These are phyloP conservation scores for Neoniphon sammara DNA, from an alignment of 2,797 vertebrate species.

Conservation along the genomic window DNA sequence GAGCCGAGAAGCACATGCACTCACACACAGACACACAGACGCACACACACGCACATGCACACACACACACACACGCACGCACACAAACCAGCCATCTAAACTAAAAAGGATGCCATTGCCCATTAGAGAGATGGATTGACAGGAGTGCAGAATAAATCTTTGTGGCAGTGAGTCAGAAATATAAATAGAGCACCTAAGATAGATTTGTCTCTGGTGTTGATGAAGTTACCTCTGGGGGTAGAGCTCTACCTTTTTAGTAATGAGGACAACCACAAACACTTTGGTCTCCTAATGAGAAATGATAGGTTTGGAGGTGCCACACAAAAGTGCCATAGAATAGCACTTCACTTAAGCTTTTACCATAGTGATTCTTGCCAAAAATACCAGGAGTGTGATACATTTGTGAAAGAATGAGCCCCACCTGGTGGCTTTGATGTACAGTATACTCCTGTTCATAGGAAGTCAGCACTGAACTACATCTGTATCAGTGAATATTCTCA, in stretches of 20 bases:
- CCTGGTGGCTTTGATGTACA: slow-evolving; percentile 80
- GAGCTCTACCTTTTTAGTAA: slow-evolving; percentile 84
- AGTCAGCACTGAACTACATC: slow-evolving; percentile 23
- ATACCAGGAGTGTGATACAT: slow-evolving; percentile 41
- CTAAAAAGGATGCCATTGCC: slow-evolving; percentile 82
- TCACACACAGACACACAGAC: slow-evolving; percentile 1
- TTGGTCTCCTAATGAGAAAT: slow-evolving; percentile 82
- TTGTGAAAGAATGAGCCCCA: slow-evolving; percentile 80
- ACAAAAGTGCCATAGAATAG: slow-evolving; percentile 66
- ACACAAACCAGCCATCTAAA: slow-evolving; percentile 59
- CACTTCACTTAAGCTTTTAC: slow-evolving; percentile 56
- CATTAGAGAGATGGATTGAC: slow-evolving; percentile 87
- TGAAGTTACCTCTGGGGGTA: slow-evolving; percentile 83
- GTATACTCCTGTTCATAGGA: slow-evolving; percentile 8
- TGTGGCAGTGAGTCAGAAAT: slow-evolving; percentile 84
- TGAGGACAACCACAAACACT: slow-evolving; percentile 83
- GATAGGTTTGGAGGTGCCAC: slow-evolving; percentile 74
- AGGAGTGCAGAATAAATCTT: slow-evolving; percentile 84
- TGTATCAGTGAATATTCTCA: slow-evolving; percentile 20
- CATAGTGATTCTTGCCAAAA: slow-evolving; percentile 44
- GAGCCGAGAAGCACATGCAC: slow-evolving; percentile 26
- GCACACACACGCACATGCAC: slow-evolving; percentile 8
- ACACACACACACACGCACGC: slow-evolving; percentile 30
- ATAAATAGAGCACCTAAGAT: slow-evolving; percentile 85
- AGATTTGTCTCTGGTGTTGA: slow-evolving; percentile 84